These are phyloP conservation scores for Dascillus cervinus DNA, from an alignment of 2,888 invertebrate species.

Conservation along the genomic window DNA sequence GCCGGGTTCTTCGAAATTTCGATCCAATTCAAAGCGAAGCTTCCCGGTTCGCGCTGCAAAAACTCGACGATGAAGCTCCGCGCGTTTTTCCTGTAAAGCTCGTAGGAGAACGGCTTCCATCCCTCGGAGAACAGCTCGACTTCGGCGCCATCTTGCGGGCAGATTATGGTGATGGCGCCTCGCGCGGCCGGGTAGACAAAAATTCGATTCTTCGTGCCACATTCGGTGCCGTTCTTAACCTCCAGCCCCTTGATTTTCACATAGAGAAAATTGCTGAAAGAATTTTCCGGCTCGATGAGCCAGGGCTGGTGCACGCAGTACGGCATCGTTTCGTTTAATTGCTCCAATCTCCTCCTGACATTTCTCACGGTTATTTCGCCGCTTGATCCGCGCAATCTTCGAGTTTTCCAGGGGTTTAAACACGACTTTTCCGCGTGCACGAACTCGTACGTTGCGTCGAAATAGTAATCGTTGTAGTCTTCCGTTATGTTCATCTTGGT, in stretches of 20 bases:
- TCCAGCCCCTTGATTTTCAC: conserved; percentile 56
- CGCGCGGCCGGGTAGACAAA: conserved; percentile 64
- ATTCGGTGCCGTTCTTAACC: conserved; percentile 44
- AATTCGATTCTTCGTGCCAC: conserved; percentile 63
- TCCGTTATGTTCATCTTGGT: conserved; percentile 74
- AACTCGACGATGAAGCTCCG: conserved; percentile 70
- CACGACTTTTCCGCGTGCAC: conserved; percentile 53
- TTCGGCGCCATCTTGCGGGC: conserved; percentile 47
- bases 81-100: conserved; percentile 44
- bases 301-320: conserved; percentile 68
- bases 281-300: conserved; percentile 69
- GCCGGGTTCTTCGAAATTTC: conserved; percentile 64
- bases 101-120: conserved; percentile 37
- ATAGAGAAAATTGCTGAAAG: conserved; percentile 61
- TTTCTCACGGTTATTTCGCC: conserved; percentile 65
- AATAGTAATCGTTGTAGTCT: conserved; percentile 71
- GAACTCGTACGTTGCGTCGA: conserved; percentile 68
- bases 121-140: conserved; percentile 65
- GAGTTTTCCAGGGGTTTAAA: conserved; percentile 57
- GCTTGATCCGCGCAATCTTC: conserved; percentile 60
- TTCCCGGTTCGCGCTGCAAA: conserved; percentile 63
- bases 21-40: conserved; percentile 71
- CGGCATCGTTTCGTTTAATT: conserved; percentile 40
- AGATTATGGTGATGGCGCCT: conserved; percentile 55
- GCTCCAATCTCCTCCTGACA: conserved; percentile 41